Evolutionary conservation across 2,888 invertebrate genomes (phyloP), one percentile per base, ranked within the genome.

Genomic region (Oxystoma pomonae): DNA sequence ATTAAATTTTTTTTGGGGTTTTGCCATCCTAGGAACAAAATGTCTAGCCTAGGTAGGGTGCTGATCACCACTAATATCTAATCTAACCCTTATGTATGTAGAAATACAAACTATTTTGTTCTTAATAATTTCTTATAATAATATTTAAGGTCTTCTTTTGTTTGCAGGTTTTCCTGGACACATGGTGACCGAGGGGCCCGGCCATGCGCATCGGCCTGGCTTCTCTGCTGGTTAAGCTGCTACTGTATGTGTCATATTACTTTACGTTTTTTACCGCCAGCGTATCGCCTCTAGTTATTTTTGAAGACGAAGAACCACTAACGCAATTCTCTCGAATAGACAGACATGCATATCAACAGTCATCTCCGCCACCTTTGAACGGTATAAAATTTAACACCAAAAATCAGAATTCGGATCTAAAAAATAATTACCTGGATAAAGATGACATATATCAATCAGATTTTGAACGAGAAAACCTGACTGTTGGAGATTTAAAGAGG

Each of bases 191-290:
- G 74, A 81, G 82, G 80, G 81, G 82, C 81, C 83, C 73, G 84
- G 84, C 83, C 84, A 84, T 84, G 84, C 83, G 83, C 83, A 81
- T 83, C 81, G 84, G 84, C 81, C 83, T 82, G 82, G 83, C 82
- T 78, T 73, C 75, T 75, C 77, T 79, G 76, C 77, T 78, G 79
- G 78, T 79, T 77, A 77, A 77, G 81, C 82, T 83, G 81, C 79
- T 81, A 76, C 80, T 69, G 65, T 69, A 53, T 35, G 5, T 35
- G 35, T 35, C 35, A 35, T 35, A 35, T 12, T 7, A 35, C 12
- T 35, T 12, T 12, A 35, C 35, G 5, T 35, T 35, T 12, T 12
- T 35, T 35, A 12, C 35, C 35, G 35, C 35, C 12, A 3, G 12
- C 12, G 35, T 35, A 35, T 35, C 35, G 35, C 35, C 35, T 7